These are phyloP conservation scores for Cryptoprocta ferox DNA, from an alignment of 2,797 vertebrate species.

Conservation along the genomic window DNA sequence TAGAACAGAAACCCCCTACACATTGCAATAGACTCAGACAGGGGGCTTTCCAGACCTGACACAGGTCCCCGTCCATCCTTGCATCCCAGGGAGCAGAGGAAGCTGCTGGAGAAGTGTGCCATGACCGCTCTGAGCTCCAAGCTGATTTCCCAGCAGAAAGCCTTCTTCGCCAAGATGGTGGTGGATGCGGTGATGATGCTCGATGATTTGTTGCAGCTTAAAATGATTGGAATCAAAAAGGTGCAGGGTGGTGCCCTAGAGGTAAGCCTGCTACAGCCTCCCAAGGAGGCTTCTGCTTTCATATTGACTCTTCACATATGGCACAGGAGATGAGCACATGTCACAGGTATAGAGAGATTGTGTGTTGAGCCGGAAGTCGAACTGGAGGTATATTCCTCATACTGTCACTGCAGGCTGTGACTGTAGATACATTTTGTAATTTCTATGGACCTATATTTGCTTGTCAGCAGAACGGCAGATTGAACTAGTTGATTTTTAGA, in stretches of 20 bases:
- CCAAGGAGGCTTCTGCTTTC: neutral
- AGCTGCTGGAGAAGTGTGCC: conserved; percentile 95
- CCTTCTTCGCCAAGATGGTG: conserved; percentile 96
- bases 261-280: conserved; percentile 84
- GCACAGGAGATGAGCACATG: neutral
- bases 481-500: neutral
- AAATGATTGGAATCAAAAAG: conserved; percentile 99
- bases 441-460: neutral
- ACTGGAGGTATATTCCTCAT: neutral
- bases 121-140: conserved; percentile 98
- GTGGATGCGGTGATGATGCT: conserved; percentile 96
- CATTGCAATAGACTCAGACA: neutral
- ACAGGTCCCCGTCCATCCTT: neutral
- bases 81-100: conserved; percentile 91
- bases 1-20: neutral
- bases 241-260: conserved; percentile 97
- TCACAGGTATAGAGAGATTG: neutral
- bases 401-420: neutral
- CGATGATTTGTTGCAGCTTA: conserved; percentile 95
- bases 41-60: neutral
- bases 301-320: neutral
- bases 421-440: neutral
- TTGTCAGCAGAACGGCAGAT: neutral
- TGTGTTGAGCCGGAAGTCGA: neutral
- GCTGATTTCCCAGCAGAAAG: conserved; percentile 96